Evolutionary conservation across 2,888 invertebrate genomes (phyloP).

Genomic region (Catocala sponsa): DNA sequence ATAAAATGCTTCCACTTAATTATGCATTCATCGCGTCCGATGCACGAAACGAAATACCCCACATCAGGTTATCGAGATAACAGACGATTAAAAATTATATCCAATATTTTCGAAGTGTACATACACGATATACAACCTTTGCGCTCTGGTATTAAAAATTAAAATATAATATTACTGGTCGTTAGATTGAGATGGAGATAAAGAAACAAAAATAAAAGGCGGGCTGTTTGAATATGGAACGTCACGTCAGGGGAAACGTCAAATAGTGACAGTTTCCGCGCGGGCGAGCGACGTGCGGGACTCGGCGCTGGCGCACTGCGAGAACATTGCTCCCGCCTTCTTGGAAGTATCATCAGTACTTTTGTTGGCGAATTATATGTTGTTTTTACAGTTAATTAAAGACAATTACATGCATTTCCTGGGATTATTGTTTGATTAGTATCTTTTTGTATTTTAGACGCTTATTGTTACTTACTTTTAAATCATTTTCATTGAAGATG

Average conservation of each 20-base stretch:
- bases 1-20: slow-evolving; percentile 84
- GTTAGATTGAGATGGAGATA: slow-evolving; percentile 77
- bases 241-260: slow-evolving; percentile 86
- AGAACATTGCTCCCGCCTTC: slow-evolving; percentile 78
- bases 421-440: slow-evolving; percentile 18
- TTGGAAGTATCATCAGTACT: slow-evolving; percentile 72
- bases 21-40: slow-evolving; percentile 84
- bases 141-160: slow-evolving; percentile 61
- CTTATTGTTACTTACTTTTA: too few species aligned
- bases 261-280: slow-evolving; percentile 87
- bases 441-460: not conserved
- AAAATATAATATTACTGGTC: slow-evolving; percentile 61
- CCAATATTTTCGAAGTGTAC: slow-evolving; percentile 56
- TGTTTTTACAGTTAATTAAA: slow-evolving; percentile 55
- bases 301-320: slow-evolving; percentile 27
- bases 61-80: slow-evolving; percentile 84
- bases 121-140: slow-evolving; percentile 70
- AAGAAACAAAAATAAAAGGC: slow-evolving; percentile 82
- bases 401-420: slow-evolving; percentile 53
- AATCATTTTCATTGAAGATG: too few species aligned
- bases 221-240: slow-evolving; percentile 85
- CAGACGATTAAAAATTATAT: slow-evolving; percentile 79
- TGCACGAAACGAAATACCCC: slow-evolving; percentile 80
- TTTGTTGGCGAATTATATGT: slow-evolving; percentile 42
- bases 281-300: slow-evolving; percentile 65